These are phyloP conservation scores for Lagothrix lagotricha DNA, from an alignment of 2,797 vertebrate genomes.

Conservation along the genomic window DNA sequence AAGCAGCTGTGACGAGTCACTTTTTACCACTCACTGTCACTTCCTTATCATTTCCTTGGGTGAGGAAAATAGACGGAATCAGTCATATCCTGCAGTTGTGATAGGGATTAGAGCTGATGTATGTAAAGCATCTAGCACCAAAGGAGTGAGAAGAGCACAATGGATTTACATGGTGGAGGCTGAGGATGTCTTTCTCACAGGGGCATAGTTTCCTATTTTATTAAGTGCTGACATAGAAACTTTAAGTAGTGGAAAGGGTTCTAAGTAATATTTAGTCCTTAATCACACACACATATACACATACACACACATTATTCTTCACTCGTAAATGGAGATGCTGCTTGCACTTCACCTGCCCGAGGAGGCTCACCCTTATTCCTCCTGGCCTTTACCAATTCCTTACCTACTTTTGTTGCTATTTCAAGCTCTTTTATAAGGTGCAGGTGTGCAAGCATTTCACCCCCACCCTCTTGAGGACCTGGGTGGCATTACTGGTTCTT, in stretches of 20 bases:
- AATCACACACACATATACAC: background rate
- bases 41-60: background rate
- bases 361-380: background rate
- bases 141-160: background rate
- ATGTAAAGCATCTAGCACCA: background rate
- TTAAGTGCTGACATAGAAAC: background rate
- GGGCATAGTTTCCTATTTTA: background rate
- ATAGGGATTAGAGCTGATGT: background rate
- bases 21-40: background rate
- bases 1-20: background rate
- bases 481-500: background rate
- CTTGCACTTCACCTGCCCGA: background rate
- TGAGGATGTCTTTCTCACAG: background rate
- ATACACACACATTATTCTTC: background rate
- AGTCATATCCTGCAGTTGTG: background rate
- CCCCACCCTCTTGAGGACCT: background rate
- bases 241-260: background rate
- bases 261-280: background rate
- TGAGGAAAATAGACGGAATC: background rate
- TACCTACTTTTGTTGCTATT: background rate
- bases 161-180: background rate
- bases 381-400: background rate
- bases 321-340: background rate
- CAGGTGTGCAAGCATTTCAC: slow-evolving; percentile 23
- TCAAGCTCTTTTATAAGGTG: slow-evolving; percentile 40